phyloP scores from a whole-genome alignment of 2,888 invertebrate species.

The Nineta flava region DNA sequence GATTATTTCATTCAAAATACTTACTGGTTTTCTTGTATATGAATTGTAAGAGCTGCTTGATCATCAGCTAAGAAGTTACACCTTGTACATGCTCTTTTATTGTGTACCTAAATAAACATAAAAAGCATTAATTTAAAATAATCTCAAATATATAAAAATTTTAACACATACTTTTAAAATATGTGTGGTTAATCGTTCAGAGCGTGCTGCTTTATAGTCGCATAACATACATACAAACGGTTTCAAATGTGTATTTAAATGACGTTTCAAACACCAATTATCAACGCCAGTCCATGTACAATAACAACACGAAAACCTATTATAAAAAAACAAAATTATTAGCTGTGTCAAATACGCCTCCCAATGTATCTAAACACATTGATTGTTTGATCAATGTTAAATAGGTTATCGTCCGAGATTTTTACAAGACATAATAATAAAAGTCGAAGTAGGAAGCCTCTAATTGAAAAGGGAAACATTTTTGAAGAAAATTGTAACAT shows the following conservation, averaged over 20 bases:
- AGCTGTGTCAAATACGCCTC: too few species aligned
- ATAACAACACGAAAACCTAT: constrained; percentile 57
- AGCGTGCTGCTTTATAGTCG: constrained; percentile 85
- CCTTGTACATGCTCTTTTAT: constrained; percentile 77
- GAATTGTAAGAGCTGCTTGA: constrained; percentile 58
- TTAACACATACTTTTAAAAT: constrained; percentile 48
- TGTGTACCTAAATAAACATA: constrained; percentile 42
- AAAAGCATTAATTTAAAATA: neutral
- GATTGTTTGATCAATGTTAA: too few species aligned
- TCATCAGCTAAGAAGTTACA: constrained; percentile 80
- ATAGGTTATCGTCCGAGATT: too few species aligned
- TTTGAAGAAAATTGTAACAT: too few species aligned
- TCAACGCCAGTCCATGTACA: constrained; percentile 88
- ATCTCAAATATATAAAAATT: neutral
- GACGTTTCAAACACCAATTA: constrained; percentile 85
- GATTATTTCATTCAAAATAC: too few species aligned
- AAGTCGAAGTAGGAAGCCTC: too few species aligned
- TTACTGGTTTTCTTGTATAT: constrained; percentile 63
- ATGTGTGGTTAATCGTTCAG: constrained; percentile 78
- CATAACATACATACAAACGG: constrained; percentile 81
- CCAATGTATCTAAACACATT: too few species aligned
- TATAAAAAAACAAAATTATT: neutral
- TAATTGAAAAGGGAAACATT: too few species aligned
- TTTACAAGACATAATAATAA: too few species aligned
- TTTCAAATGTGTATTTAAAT: constrained; percentile 84